These are phyloP conservation scores for Geopemphigus sp. DNA, from an alignment of 1,140 invertebrate species.

Conservation along the genomic window DNA sequence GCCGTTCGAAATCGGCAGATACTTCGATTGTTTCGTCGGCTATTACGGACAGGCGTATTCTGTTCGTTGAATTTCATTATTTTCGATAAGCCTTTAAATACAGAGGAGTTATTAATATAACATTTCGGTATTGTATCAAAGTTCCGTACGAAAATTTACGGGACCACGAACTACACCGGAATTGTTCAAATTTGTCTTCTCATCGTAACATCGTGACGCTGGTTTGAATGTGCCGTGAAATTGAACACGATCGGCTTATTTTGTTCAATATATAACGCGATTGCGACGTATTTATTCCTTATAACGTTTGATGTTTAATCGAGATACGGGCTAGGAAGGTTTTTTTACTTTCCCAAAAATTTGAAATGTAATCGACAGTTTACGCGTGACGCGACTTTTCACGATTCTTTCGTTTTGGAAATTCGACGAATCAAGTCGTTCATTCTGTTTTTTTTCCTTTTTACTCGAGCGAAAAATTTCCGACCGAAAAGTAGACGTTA, in stretches of 20 bases:
- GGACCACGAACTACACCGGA: constrained; percentile 51
- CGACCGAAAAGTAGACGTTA: constrained; percentile 4
- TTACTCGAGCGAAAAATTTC: background rate
- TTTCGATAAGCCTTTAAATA: background rate
- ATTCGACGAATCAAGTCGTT: constrained; percentile 18
- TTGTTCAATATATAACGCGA: constrained; percentile 54
- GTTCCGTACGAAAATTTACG: constrained; percentile 47
- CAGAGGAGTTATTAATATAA: constrained; percentile 52
- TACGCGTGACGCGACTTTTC: constrained; percentile 36
- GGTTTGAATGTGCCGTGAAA: constrained; percentile 54
- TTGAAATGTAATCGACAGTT: constrained; percentile 42
- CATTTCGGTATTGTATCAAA: constrained; percentile 53
- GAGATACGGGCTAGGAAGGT: constrained; percentile 48
- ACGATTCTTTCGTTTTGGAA: constrained; percentile 50
- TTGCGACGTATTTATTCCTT: constrained; percentile 55
- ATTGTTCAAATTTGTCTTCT: constrained; percentile 51
- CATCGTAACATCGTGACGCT: constrained; percentile 52
- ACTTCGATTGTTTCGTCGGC: background rate
- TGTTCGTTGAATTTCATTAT: background rate
- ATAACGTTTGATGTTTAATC: constrained; percentile 50
- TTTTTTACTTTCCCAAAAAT: constrained; percentile 50
- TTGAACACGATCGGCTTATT: constrained; percentile 55
- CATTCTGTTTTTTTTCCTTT: background rate
- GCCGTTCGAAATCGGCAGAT: background rate
- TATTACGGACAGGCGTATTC: background rate